These are phyloP conservation scores for Danaus plexippus DNA, from an alignment of 1,140 invertebrate genomes.

Conservation along the genomic window DNA sequence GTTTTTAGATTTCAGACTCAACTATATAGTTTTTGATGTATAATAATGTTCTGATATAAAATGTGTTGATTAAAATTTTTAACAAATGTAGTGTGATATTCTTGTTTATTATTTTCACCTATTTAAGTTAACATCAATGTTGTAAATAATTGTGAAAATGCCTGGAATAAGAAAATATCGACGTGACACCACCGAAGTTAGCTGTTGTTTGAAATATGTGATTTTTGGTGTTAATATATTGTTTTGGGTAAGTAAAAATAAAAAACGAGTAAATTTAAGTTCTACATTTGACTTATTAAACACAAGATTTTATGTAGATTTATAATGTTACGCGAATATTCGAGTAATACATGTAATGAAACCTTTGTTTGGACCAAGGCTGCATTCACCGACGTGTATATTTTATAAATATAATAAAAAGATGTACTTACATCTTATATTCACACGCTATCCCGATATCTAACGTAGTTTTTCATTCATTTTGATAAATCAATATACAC, in stretches of 20 bases:
- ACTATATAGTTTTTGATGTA: too few relatives aligned
- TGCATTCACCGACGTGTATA: constrained; percentile 11
- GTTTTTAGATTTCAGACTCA: too few relatives aligned
- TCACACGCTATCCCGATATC: too few relatives aligned
- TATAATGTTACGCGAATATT: too few relatives aligned
- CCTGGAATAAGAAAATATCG: constrained; percentile 80
- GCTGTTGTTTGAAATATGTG: constrained; percentile 96
- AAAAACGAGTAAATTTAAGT: neutral
- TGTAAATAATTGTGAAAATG: constrained; percentile 46
- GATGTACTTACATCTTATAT: too few relatives aligned
- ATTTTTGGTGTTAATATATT: constrained; percentile 98
- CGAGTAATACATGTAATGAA: too few relatives aligned
- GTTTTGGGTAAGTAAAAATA: constrained; percentile 87
- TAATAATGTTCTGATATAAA: too few relatives aligned
- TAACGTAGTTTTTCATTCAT: too few relatives aligned
- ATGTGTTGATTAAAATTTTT: neutral
- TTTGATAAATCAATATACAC: too few relatives aligned
- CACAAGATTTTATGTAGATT: constrained; percentile 9
- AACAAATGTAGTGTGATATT: constrained; percentile 21
- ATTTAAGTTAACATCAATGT: constrained; percentile 18
- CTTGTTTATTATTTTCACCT: constrained; percentile 13
- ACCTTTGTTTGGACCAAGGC: constrained; percentile 14
- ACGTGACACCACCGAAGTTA: constrained; percentile 93
- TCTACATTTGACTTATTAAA: constrained; percentile 4
- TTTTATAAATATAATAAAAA: neutral